phyloP scores from a whole-genome alignment of 2,113 vertebrate species.

The Anhinga anhinga region DNA sequence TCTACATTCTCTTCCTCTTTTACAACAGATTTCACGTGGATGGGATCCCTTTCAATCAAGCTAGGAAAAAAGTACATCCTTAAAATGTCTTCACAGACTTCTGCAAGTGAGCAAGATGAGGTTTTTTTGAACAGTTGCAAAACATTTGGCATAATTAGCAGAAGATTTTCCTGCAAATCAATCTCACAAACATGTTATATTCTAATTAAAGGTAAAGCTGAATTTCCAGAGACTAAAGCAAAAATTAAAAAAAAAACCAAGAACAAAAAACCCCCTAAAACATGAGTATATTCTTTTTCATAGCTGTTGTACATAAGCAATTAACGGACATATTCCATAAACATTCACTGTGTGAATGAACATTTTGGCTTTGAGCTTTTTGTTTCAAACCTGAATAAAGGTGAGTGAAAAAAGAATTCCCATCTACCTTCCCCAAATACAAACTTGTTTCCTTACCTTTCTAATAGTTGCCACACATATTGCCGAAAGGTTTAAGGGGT shows the following conservation, averaged over 20 bases:
- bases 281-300: neutral
- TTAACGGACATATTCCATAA: neutral
- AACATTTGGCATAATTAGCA: neutral
- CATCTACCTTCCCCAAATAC: neutral
- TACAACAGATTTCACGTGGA: neutral
- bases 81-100: neutral
- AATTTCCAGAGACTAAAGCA: neutral
- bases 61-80: neutral
- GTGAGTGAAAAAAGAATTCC: neutral
- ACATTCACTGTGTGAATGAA: neutral
- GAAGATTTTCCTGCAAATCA: neutral
- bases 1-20: neutral
- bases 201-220: neutral
- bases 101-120: neutral
- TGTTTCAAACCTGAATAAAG: neutral
- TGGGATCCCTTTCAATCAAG: neutral
- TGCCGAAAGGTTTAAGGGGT: slow-evolving; percentile 96
- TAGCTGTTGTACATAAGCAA: neutral
- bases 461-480: slow-evolving; percentile 98
- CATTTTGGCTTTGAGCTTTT: neutral
- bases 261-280: neutral
- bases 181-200: neutral
- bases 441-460: slow-evolving; percentile 81
- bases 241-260: neutral
- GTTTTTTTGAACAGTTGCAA: neutral